phyloP scores from a whole-genome alignment of 2,113 vertebrate species.

The Stigmatopora nigra region DNA sequence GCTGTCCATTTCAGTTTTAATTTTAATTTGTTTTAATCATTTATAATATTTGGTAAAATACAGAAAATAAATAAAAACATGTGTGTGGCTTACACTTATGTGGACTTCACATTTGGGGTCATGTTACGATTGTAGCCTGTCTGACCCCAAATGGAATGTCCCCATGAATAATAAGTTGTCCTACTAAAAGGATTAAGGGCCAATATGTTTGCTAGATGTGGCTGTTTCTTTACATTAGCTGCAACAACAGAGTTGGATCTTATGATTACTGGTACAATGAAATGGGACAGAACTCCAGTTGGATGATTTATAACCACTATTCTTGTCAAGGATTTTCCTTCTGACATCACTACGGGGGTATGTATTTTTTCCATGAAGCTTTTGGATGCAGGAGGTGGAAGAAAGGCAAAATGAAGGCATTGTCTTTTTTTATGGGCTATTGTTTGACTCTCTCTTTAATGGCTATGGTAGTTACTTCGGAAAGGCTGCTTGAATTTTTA shows the following conservation, averaged over 20 bases:
- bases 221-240: background rate
- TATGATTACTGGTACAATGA: background rate
- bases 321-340: constrained; percentile 54
- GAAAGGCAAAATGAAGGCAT: constrained; percentile 2
- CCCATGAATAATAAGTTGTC: no score
- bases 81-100: no score
- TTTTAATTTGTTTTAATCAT: no score
- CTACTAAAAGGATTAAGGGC: background rate
- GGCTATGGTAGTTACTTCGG: constrained; percentile 24
- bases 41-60: no score
- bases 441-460: constrained; percentile 52
- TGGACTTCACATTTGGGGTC: no score
- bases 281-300: constrained; percentile 13
- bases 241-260: background rate
- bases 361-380: constrained; percentile 16
- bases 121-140: no score
- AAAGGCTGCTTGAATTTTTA: constrained; percentile 67
- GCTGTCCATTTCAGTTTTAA: no score
- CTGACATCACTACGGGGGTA: constrained; percentile 49
- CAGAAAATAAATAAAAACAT: no score
- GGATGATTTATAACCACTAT: constrained; percentile 28
- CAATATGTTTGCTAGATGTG: background rate
- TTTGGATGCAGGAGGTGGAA: constrained; percentile 8
- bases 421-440: constrained; percentile 43
- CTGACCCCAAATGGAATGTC: no score